phyloP scores from a whole-genome alignment of 2,888 invertebrate species.

The Timema cristinae region DNA sequence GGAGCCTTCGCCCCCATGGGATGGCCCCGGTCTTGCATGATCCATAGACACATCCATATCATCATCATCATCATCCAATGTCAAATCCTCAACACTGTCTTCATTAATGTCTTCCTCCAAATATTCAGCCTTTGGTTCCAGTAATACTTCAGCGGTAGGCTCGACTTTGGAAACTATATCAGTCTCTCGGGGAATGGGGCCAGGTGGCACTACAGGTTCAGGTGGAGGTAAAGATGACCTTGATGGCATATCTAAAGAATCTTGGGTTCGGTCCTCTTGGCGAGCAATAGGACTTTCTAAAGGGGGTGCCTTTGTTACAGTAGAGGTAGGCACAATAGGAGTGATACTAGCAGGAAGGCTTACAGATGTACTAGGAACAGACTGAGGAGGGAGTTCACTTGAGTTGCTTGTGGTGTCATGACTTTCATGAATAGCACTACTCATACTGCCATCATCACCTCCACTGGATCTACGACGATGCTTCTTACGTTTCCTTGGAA shows the following conservation, averaged over 20 bases:
- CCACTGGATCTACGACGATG: constrained; percentile 34
- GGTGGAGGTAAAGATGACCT: constrained; percentile 16
- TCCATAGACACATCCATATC: constrained; percentile 65
- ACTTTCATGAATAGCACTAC: constrained; percentile 30
- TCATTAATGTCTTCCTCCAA: constrained; percentile 63
- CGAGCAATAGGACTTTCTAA: constrained; percentile 8
- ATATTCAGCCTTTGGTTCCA: constrained; percentile 73
- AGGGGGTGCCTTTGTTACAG: constrained; percentile 13
- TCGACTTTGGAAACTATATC: constrained; percentile 27
- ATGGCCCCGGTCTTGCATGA: constrained; percentile 63
- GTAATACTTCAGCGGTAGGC: constrained; percentile 41
- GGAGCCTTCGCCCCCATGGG: constrained; percentile 42
- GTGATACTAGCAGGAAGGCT: constrained; percentile 44
- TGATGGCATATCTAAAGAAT: constrained; percentile 12
- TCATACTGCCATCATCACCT: constrained; percentile 33
- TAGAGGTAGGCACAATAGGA: constrained; percentile 40
- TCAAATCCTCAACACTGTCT: constrained; percentile 79
- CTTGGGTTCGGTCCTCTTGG: constrained; percentile 17
- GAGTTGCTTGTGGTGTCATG: constrained; percentile 35
- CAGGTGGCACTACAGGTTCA: constrained; percentile 19
- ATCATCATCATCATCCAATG: constrained; percentile 66
- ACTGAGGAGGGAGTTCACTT: constrained; percentile 36
- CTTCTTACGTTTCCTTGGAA: constrained; percentile 34
- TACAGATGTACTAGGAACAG: constrained; percentile 41
- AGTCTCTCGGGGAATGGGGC: constrained; percentile 24